Conservation (phyloP, 2,888 invertebrate species). For the Dermolepida albohirtum region DNA sequence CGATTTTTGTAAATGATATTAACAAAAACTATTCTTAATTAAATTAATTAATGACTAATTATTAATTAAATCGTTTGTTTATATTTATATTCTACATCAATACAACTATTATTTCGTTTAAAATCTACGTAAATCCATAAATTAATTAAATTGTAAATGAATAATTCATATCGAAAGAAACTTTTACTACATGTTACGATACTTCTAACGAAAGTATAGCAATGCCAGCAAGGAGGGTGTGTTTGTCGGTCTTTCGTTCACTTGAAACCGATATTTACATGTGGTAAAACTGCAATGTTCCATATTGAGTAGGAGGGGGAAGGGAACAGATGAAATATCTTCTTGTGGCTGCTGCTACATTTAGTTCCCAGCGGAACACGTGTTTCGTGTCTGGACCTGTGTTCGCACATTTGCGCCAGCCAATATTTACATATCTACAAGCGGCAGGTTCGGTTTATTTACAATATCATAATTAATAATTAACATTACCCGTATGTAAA, state of each 20-base stretch:
- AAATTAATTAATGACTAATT: no score
- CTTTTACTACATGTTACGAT: neutral
- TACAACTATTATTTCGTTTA: no score
- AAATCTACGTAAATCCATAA: no score
- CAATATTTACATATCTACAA: slow-evolving; percentile 8
- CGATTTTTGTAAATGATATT: no score
- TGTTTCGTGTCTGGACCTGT: slow-evolving; percentile 9
- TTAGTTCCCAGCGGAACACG: slow-evolving; percentile 5
- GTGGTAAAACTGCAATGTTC: slow-evolving; percentile 27
- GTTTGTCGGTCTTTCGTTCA: no score
- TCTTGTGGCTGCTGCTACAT: slow-evolving; percentile 14
- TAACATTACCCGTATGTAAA: neutral
- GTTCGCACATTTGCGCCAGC: neutral
- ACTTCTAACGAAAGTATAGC: neutral
- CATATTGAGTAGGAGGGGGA: slow-evolving; percentile 3
- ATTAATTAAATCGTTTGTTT: no score
- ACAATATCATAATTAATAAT: slow-evolving; percentile 21
- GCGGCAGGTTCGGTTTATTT: slow-evolving; percentile 18
- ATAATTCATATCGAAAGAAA: no score
- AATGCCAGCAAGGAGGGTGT: no score
- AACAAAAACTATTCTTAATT: no score
- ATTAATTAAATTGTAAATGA: no score
- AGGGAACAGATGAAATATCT: slow-evolving; percentile 26
- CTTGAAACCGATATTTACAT: slow-evolving; percentile 31
- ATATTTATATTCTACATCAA: no score